A percentile compares a stretch with the other conserved stretches of the same genome.
Evolutionary conservation across 92 coral and sea anemone genomes (phyloP).

Genomic region (Nematostella vectensis): DNA sequence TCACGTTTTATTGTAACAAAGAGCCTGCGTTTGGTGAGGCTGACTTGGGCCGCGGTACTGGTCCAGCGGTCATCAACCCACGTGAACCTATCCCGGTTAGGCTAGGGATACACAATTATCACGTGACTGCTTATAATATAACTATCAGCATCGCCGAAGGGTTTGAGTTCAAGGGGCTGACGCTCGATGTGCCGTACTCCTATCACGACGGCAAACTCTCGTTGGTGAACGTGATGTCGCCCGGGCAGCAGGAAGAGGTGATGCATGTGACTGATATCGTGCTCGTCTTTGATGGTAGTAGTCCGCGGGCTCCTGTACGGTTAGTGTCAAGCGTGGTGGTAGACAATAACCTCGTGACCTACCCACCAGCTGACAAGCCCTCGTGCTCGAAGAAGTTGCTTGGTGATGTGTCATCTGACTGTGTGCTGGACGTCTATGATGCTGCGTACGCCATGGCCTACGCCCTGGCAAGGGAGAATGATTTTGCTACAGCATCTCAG

Average conservation of each 20-base stretch:
- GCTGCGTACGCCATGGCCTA: conserved; percentile 47
- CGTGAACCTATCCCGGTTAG: conserved; percentile 27
- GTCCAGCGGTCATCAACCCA: conserved; percentile 43
- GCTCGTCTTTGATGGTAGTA: neutral
- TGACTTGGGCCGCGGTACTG: conserved; percentile 47
- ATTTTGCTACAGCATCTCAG: conserved; percentile 15
- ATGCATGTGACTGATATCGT: conserved; percentile 30
- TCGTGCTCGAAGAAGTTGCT: conserved; percentile 6
- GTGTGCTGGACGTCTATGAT: conserved; percentile 46
- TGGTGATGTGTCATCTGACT: conserved; percentile 48
- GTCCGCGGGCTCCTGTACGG: neutral
- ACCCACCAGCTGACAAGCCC: neutral
- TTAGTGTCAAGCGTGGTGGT: conserved; percentile 25
- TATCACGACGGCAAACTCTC: conserved; percentile 23
- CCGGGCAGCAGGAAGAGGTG: conserved; percentile 2
- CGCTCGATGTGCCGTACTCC: conserved; percentile 18
- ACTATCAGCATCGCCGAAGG: conserved; percentile 16
- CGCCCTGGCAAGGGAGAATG: conserved; percentile 20
- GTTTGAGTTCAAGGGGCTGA: conserved; percentile 23
- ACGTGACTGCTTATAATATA: conserved; percentile 49
- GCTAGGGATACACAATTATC: conserved; percentile 27
- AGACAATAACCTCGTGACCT: conserved; percentile 13
- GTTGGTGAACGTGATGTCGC: conserved; percentile 31
- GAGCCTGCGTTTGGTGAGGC: conserved; percentile 46
- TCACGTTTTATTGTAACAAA: conserved; percentile 44